Evolutionary conservation across 2,888 invertebrate genomes (phyloP), one percentile per base, ranked within the genome.

Genomic region (Tuberolachnus salignus): DNA sequence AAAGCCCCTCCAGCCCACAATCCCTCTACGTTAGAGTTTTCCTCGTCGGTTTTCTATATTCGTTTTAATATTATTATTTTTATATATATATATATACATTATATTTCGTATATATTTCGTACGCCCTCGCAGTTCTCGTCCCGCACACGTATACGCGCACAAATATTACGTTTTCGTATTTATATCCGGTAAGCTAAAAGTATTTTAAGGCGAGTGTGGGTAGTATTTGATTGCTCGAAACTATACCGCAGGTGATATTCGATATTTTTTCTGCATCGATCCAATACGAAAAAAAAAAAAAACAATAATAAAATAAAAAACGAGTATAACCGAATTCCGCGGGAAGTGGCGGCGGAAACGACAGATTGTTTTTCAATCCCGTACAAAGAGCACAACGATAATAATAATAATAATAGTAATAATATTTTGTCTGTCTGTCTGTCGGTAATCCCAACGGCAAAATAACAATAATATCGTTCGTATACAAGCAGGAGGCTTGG

Each of bases 271-370:
- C 13, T 14, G 14, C 14, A 8, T 8, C 9, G 13, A 9, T 59
- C 14, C 16, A n/a, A 67, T 51, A n/a, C n/a, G n/a, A n/a, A n/a
- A n/a, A n/a, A n/a, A n/a, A n/a, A n/a, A n/a, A n/a, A n/a, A n/a
- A n/a, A n/a, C n/a, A n/a, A n/a, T n/a, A n/a, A n/a, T n/a, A n/a
- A 67, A 67, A 67, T 51, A 67, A 26, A 67, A 26, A 49, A 26
- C 11, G 14, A 57, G 1, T 26, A 34, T 13, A 23, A 34, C 0
- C 26, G 10, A 16, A 26, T 59, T 11, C 34, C 6, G 34, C 34
- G 34, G 34, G 34, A 34, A 3, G 34, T 34, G 11, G 14, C 9
- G 10, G 1, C 19, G 9, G 10, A 61, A 61, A 42, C 10, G n/a
- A 34, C 14, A 6, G 4, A 16, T 59, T 34, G 16, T 59, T 61